Evolutionary conservation across 2,888 invertebrate genomes (phyloP).

Genomic region (Plutella xylostella): DNA sequence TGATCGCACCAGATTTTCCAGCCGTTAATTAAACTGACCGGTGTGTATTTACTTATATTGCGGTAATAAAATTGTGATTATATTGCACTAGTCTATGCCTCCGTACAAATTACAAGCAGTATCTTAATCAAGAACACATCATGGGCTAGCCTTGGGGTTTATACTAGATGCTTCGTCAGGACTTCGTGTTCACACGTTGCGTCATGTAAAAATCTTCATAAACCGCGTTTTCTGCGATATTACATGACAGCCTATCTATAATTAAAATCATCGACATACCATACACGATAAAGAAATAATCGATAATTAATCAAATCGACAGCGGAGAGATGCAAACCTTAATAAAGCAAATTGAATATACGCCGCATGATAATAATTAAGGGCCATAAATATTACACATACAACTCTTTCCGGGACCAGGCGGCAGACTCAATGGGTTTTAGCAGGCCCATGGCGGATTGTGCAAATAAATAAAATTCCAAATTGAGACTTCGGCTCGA

Average conservation of each 20-base stretch:
- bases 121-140: neutral
- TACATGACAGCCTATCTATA: neutral
- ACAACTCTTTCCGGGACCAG: constrained; percentile 27
- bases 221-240: neutral
- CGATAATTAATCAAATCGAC: neutral
- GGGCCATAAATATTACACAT: constrained; percentile 39
- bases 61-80: constrained; percentile 25
- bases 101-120: constrained; percentile 1
- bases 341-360: constrained; percentile 31
- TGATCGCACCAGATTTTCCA: constrained; percentile 32
- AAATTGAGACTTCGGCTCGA: neutral
- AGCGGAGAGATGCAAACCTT: constrained; percentile 9
- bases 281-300: neutral
- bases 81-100: constrained; percentile 20
- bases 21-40: constrained; percentile 17
- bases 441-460: constrained; percentile 27
- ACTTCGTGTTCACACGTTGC: neutral
- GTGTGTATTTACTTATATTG: constrained; percentile 15
- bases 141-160: neutral
- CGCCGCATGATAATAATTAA: constrained; percentile 37
- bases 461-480: constrained; percentile 23
- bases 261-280: constrained; percentile 20
- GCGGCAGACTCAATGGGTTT: constrained; percentile 27
- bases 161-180: neutral
- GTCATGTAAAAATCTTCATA: neutral